Base-by-base conservation (phyloP, 2,888 invertebrate genomes). In the Machimus rusticus region DNA sequence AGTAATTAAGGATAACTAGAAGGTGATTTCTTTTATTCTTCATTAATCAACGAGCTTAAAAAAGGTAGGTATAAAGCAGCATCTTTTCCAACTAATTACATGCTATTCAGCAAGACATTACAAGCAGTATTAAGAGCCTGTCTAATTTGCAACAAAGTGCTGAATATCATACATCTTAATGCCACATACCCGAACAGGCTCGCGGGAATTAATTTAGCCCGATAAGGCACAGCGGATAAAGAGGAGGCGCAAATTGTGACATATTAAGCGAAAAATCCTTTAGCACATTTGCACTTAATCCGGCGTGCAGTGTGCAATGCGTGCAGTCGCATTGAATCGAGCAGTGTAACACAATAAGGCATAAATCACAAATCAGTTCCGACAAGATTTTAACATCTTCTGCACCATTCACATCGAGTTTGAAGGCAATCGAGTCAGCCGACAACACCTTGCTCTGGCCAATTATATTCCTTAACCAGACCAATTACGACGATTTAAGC, bases 391-490 rank as follows among this genome's bases (percentile, higher is more conserved):
- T 84, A 84, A 84, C 84, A 84, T 84, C 84, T 84, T 84, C 84
- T 84, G 84, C 57, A 39, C 51, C 84, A 84, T 84, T 84, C 84
- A 84, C 84, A 84, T 57, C 84, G 84, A 5, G 31, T 23, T 57
- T 39, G 84, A 84, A 84, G 84, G 84, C 51, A 66, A 84, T 66
- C 84, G 84, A 84, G 74, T 84, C 66, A 43, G 66, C 39, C 84
- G 66, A 84, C 74, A 84, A 84, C 84, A 84, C 84, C 84, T 84
- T 84, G 84, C 84, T 66, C 84, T n/a, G 84, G 14, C 74, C 84
- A 84, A 84, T 84, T 84, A 84, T 84, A 84, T 84, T 84, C 84
- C 74, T 84, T 84, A 84, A 84, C 84, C 84, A 74, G 84, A 84
- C 84, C 84, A 74, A 84, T 84, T 84, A 84, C 66, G 66, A 39